Conservation (phyloP, 1,140 invertebrate genomes). For the Neodiprion fabricii region DNA sequence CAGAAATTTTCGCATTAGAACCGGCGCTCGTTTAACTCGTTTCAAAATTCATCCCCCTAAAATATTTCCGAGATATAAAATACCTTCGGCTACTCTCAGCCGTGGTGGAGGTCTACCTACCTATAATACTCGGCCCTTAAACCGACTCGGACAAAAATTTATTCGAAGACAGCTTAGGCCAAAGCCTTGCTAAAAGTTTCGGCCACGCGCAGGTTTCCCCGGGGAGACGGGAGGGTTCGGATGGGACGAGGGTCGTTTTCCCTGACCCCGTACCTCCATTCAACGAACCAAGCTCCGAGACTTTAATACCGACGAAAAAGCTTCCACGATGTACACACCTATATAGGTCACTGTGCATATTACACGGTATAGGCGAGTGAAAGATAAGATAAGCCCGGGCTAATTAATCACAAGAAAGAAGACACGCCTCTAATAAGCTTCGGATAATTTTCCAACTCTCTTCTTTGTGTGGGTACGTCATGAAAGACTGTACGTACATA, state of each 20-base stretch:
- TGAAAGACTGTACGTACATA: no score
- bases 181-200: conserved; percentile 3
- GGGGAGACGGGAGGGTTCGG: neutral
- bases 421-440: conserved; percentile 14
- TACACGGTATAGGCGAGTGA: neutral
- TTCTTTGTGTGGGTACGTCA: neutral
- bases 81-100: no score
- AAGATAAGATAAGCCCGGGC: neutral
- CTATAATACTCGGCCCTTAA: no score
- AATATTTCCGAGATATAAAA: no score
- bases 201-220: neutral
- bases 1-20: neutral
- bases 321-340: neutral
- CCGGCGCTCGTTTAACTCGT: neutral
- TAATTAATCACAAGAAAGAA: conserved; percentile 15
- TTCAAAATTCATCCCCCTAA: no score
- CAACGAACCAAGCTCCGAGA: neutral
- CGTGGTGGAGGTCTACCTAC: no score
- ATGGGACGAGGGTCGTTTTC: neutral
- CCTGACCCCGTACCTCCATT: neutral
- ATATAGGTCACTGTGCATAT: no score
- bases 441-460: conserved; percentile 9
- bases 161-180: neutral
- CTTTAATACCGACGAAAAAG: conserved; percentile 4
- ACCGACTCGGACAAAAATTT: neutral